Percentiles rank a stretch among this genome's conserved stretches.
These are phyloP conservation scores for Lepidurus arcticus DNA, from an alignment of 1,140 invertebrate genomes.

Conservation along the genomic window DNA sequence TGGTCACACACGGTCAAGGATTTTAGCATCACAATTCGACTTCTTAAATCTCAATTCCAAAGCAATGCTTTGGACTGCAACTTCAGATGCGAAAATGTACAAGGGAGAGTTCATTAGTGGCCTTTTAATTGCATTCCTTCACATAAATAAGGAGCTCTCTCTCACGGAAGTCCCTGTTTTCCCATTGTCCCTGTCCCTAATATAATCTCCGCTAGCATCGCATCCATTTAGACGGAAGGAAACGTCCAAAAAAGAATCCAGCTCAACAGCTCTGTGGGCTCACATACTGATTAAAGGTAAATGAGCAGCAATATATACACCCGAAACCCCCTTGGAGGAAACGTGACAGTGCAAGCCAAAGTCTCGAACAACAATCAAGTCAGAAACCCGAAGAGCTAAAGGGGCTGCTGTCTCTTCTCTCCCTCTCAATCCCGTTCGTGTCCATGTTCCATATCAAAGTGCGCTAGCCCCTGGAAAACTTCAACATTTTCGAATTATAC, in stretches of 20 bases:
- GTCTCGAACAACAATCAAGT: background rate
- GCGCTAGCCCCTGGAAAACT: background rate
- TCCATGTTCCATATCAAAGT: background rate
- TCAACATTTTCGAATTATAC: background rate
- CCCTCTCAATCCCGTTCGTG: background rate
- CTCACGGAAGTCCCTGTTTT: background rate
- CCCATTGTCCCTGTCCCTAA: background rate
- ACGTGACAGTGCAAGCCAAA: constrained; percentile 14
- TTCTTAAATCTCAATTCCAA: background rate
- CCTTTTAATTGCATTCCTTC: background rate
- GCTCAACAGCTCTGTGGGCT: background rate
- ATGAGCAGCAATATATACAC: background rate
- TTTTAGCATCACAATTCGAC: background rate
- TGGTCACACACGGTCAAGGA: no score
- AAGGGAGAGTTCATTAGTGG: background rate
- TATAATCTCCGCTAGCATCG: background rate
- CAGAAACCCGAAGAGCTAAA: background rate
- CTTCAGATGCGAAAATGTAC: background rate
- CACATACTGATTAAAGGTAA: constrained; percentile 13
- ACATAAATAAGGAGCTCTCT: background rate
- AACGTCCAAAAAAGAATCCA: background rate
- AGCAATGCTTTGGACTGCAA: background rate
- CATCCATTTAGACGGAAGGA: background rate
- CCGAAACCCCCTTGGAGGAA: background rate
- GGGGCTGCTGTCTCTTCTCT: background rate